phyloP scores from a whole-genome alignment of 2,888 invertebrate genomes.

The Tenodera sinensis region DNA sequence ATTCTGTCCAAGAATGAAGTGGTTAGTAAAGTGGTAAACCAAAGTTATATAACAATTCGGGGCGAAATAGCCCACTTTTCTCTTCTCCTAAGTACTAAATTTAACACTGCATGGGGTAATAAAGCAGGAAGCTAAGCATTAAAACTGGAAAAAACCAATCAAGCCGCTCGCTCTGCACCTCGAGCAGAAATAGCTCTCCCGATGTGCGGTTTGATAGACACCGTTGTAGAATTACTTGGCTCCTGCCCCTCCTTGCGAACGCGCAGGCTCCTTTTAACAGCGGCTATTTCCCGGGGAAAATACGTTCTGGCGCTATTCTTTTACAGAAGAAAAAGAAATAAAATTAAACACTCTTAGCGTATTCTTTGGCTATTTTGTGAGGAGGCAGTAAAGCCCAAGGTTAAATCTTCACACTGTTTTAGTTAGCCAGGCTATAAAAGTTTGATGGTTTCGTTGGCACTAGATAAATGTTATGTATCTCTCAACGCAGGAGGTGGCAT shows the following conservation, averaged over 20 bases:
- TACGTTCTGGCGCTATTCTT: not conserved
- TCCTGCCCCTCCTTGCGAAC: not conserved
- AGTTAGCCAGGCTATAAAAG: not conserved
- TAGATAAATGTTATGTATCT: not conserved
- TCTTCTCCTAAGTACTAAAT: not conserved
- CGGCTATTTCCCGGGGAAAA: not conserved
- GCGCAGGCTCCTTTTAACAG: not conserved
- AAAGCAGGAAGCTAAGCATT: not conserved
- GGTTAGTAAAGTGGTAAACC: not conserved
- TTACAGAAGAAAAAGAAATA: not conserved
- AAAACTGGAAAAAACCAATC: not conserved
- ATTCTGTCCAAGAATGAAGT: not conserved
- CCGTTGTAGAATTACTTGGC: not conserved
- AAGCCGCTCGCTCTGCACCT: not conserved
- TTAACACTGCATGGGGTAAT: not conserved
- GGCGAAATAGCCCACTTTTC: not conserved
- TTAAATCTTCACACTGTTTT: not conserved
- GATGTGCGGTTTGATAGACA: not conserved
- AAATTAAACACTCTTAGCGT: not conserved
- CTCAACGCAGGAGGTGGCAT: not conserved
- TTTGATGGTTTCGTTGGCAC: not conserved
- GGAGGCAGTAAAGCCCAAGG: not conserved
- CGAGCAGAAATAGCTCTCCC: not conserved
- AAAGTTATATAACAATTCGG: not conserved
- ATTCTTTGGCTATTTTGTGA: not conserved